phyloP scores from a whole-genome alignment of 2,888 invertebrate species.

The Eudemis profundana region DNA sequence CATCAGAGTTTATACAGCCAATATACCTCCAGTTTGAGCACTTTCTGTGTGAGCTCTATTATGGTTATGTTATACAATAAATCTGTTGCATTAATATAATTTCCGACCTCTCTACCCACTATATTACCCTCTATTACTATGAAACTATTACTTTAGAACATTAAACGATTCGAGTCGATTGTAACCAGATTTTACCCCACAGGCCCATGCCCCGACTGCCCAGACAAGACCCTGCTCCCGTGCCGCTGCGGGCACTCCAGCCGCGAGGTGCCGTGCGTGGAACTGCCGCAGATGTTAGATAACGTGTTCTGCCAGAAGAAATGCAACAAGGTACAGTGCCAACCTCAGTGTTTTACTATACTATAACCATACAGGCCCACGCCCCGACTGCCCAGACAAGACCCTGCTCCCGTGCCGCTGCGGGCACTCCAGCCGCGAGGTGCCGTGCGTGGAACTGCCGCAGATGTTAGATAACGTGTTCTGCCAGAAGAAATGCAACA shows the following conservation, averaged over 20 bases:
- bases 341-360: no score
- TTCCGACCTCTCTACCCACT: no score
- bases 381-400: constrained; percentile 91
- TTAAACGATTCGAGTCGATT: no score
- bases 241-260: constrained; percentile 95
- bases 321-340: constrained; percentile 92
- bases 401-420: constrained; percentile 93
- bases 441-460: constrained; percentile 90
- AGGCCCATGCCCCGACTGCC: constrained; percentile 92
- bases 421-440: constrained; percentile 92
- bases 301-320: constrained; percentile 94
- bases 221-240: constrained; percentile 89
- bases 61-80: no score
- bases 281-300: constrained; percentile 88
- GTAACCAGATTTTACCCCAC: no score
- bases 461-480: constrained; percentile 89
- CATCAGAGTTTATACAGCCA: no score
- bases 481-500: constrained; percentile 96
- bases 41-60: no score
- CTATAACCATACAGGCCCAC: constrained; percentile 81
- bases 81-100: no score
- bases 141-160: no score
- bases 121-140: no score
- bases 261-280: constrained; percentile 91
- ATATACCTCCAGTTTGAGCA: no score